Percentiles rank a stretch among this genome's conserved stretches.
Evolutionary conservation across 2,113 vertebrate genomes (phyloP).

Genomic region (Psilopsiagon aymara): DNA sequence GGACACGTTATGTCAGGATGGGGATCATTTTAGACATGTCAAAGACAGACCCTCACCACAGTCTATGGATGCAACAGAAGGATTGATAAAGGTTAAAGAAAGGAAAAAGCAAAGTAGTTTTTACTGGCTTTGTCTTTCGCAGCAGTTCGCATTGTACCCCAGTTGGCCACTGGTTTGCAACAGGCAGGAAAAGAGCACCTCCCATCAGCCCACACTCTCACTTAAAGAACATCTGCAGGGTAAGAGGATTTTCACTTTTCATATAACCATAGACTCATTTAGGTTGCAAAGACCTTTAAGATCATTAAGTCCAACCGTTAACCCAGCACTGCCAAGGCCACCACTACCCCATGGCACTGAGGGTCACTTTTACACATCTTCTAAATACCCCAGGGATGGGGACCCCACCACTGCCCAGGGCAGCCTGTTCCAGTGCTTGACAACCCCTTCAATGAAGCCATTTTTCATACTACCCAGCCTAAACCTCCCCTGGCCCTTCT

Average conservation of each 20-base stretch:
- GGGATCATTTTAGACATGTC: background rate
- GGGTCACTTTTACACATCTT: background rate
- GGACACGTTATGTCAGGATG: background rate
- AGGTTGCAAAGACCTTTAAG: background rate
- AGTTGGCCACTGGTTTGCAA: background rate
- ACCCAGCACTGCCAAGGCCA: background rate
- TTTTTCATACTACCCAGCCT: background rate
- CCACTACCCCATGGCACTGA: background rate
- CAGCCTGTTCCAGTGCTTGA: background rate
- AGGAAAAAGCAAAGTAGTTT: background rate
- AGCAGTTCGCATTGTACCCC: background rate
- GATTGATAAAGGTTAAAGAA: background rate
- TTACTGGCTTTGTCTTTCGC: background rate
- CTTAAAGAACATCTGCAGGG: background rate
- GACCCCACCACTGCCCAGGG: background rate
- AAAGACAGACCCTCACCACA: background rate
- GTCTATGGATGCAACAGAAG: background rate
- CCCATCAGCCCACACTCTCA: background rate
- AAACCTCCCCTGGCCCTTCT: background rate
- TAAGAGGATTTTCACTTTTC: background rate
- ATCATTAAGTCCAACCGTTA: background rate
- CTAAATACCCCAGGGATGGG: background rate
- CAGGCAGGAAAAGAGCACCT: background rate
- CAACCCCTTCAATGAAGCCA: background rate
- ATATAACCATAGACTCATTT: background rate